Evolutionary conservation across 2,888 invertebrate genomes (phyloP).

Genomic region (Tetragonisca angustula): DNA sequence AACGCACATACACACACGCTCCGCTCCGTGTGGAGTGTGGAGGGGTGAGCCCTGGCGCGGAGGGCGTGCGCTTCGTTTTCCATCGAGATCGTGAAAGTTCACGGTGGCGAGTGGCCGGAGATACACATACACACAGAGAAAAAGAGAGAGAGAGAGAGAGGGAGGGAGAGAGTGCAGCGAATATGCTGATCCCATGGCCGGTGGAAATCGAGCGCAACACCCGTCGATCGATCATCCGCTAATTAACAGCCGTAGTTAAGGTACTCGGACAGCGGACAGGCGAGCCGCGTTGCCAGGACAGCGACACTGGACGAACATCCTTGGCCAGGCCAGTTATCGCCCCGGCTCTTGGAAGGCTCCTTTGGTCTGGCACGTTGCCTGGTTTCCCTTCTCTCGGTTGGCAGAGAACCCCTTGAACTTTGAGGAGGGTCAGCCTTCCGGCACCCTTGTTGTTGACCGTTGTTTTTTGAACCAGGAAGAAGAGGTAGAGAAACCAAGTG

Average conservation of each 20-base stretch:
- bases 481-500: background rate
- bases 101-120: slow-evolving; percentile 56
- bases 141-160: background rate
- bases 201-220: slow-evolving; percentile 48
- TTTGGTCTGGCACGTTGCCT: slow-evolving; percentile 27
- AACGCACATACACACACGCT: slow-evolving; percentile 66
- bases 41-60: slow-evolving; percentile 59
- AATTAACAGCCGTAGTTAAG: slow-evolving; percentile 40
- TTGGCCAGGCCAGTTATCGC: slow-evolving; percentile 23
- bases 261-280: background rate
- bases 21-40: slow-evolving; percentile 46
- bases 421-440: background rate
- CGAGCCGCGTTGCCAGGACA: slow-evolving; percentile 2
- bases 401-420: background rate
- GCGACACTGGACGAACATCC: background rate
- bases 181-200: slow-evolving; percentile 51
- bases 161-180: slow-evolving; percentile 27
- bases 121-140: background rate
- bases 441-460: background rate
- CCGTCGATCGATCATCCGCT: slow-evolving; percentile 40
- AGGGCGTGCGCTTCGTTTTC: slow-evolving; percentile 77
- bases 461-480: background rate
- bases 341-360: slow-evolving; percentile 6
- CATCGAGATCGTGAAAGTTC: slow-evolving; percentile 74
- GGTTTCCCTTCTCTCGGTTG: background rate